A percentile compares a stretch with the other conserved stretches of the same genome.
phyloP scores from a whole-genome alignment of 2,888 invertebrate species.

The Andrena bicolor region DNA sequence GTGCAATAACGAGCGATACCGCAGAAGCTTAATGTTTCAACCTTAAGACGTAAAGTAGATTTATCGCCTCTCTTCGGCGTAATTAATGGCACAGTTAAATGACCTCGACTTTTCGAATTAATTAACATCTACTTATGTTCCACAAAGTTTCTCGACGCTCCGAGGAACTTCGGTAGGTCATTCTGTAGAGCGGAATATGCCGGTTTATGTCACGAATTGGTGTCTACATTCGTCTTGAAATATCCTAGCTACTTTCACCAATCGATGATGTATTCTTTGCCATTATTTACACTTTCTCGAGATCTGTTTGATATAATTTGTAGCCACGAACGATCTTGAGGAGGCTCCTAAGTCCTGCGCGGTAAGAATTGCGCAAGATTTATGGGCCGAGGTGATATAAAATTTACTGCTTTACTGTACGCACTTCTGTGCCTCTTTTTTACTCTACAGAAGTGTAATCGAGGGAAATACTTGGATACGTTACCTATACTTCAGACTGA shows the following conservation, averaged over 20 bases:
- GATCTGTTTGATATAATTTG: not conserved
- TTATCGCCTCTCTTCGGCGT: not conserved
- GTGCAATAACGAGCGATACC: not conserved
- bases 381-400: not conserved
- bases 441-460: not conserved
- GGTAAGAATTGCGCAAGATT: not conserved
- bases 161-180: not conserved
- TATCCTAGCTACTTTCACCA: not conserved
- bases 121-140: not conserved
- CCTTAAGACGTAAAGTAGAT: not conserved
- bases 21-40: not conserved
- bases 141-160: not conserved
- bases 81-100: not conserved
- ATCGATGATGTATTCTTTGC: not conserved
- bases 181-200: not conserved
- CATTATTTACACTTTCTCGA: conserved; percentile 1
- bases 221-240: not conserved
- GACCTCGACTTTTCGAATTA: conserved; percentile 10
- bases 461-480: not conserved
- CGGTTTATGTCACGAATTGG: not conserved
- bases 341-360: not conserved
- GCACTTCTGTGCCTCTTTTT: no score
- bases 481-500: conserved; percentile 75
- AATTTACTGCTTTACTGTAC: not conserved
- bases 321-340: not conserved